Percentiles rank a stretch among this genome's conserved stretches.
phyloP scores from a whole-genome alignment of 2,888 invertebrate species.

The Drosophila robusta region DNA sequence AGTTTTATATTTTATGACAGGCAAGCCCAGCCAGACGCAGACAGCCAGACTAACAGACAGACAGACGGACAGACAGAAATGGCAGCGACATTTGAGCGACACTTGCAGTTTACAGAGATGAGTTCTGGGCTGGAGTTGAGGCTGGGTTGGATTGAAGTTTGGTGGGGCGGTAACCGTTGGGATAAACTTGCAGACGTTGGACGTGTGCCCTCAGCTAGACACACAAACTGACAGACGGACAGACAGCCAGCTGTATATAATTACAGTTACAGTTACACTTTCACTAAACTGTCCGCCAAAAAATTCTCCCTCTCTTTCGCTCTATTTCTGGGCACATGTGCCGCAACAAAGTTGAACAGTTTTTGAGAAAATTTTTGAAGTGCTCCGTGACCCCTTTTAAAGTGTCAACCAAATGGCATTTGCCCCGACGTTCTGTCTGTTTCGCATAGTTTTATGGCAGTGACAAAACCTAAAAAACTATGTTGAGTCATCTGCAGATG shows the following conservation, averaged over 20 bases:
- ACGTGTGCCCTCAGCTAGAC: constrained; percentile 47
- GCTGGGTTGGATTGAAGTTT: constrained; percentile 6
- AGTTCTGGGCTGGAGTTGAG: constrained; percentile 27
- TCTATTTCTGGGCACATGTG: constrained; percentile 2
- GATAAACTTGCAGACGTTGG: constrained; percentile 64
- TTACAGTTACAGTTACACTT: constrained; percentile 81
- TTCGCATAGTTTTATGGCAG: constrained; percentile 36
- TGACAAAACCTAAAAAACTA: constrained; percentile 12
- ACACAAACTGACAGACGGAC: constrained; percentile 34
- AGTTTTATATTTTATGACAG: constrained; percentile 80
- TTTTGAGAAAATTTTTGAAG: constrained; percentile 36
- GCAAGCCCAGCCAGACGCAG: constrained; percentile 44
- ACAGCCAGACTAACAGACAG: constrained; percentile 28
- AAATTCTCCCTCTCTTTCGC: constrained; percentile 11
- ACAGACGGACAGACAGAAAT: constrained; percentile 35
- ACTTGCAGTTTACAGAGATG: constrained; percentile 67
- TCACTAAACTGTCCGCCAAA: constrained; percentile 66
- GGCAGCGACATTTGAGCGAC: constrained; percentile 75
- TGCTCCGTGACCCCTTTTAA: constrained; percentile 70
- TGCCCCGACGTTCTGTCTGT: constrained; percentile 10
- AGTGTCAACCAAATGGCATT: constrained; percentile 60
- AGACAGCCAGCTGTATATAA: constrained; percentile 69
- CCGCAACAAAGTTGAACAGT: constrained; percentile 43
- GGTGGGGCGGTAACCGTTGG: constrained; percentile 52
- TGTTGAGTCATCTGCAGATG: background rate